These are phyloP conservation scores for Coendou prehensilis DNA, from an alignment of 2,797 vertebrate genomes.

Conservation along the genomic window DNA sequence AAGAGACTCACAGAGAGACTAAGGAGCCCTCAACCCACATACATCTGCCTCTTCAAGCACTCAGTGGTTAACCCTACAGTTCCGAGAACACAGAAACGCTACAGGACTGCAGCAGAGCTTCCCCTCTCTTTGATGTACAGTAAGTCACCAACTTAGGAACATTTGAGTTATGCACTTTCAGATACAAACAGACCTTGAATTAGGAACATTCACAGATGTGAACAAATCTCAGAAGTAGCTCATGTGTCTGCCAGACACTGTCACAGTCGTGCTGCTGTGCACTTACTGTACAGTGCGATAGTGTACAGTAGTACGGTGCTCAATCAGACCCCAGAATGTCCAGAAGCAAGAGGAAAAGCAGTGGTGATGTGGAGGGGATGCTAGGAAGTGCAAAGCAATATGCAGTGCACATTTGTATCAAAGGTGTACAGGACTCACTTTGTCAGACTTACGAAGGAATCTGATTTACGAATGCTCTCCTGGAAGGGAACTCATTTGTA, in stretches of 20 bases:
- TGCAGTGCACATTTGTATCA: not conserved
- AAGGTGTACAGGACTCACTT: not conserved
- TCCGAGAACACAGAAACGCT: not conserved
- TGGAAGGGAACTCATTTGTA: not conserved
- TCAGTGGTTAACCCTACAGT: not conserved
- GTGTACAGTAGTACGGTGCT: not conserved
- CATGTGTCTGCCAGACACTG: not conserved
- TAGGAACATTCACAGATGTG: not conserved
- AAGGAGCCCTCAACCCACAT: slow-evolving; percentile 7
- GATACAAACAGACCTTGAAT: not conserved
- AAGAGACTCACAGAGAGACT: not conserved
- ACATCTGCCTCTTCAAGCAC: slow-evolving; percentile 19
- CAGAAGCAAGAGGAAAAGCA: not conserved
- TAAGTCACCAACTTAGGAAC: not conserved
- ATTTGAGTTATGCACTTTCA: not conserved
- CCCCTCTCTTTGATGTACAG: not conserved
- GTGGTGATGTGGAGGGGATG: not conserved
- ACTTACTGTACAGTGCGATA: not conserved
- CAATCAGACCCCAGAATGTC: not conserved
- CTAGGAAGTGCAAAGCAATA: not conserved
- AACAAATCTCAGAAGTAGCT: not conserved
- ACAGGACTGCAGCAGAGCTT: not conserved
- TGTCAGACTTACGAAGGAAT: not conserved
- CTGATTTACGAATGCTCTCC: not conserved
- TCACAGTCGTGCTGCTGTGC: not conserved